phyloP scores from a whole-genome alignment of 2,888 invertebrate species.

The Dusona sp. region DNA sequence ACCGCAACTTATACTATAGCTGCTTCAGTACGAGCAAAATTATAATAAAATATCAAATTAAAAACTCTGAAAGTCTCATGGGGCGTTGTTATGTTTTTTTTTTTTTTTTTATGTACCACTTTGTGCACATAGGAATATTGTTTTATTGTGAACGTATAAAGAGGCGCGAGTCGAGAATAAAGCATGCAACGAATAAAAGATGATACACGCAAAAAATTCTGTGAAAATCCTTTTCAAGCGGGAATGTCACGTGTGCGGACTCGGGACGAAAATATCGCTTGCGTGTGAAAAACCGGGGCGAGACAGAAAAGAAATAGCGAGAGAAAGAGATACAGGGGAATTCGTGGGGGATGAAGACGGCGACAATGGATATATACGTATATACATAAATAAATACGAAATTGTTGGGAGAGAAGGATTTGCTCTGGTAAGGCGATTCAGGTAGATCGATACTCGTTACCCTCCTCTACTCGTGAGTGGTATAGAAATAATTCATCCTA shows the following conservation, averaged over 20 bases:
- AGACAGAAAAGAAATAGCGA: conserved; percentile 17
- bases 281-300: conserved; percentile 23
- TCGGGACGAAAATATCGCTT: conserved; percentile 62
- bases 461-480: conserved; percentile 64
- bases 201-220: conserved; percentile 12
- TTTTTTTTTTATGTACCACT: background rate
- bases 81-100: background rate
- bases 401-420: conserved; percentile 42
- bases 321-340: background rate
- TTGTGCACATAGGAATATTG: conserved; percentile 18
- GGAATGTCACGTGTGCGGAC: conserved; percentile 40
- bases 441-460: conserved; percentile 77
- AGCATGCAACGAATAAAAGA: background rate
- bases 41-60: conserved; percentile 23
- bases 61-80: background rate
- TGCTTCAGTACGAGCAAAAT: background rate
- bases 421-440: conserved; percentile 70
- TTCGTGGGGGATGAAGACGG: background rate
- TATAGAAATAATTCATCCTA: conserved; percentile 81
- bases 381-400: conserved; percentile 1
- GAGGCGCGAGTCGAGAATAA: conserved; percentile 6
- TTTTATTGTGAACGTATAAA: background rate
- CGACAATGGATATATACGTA: background rate
- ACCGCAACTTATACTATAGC: background rate
- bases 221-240: conserved; percentile 37